phyloP scores from a whole-genome alignment of 1,140 invertebrate species.

The Planococcus citri region DNA sequence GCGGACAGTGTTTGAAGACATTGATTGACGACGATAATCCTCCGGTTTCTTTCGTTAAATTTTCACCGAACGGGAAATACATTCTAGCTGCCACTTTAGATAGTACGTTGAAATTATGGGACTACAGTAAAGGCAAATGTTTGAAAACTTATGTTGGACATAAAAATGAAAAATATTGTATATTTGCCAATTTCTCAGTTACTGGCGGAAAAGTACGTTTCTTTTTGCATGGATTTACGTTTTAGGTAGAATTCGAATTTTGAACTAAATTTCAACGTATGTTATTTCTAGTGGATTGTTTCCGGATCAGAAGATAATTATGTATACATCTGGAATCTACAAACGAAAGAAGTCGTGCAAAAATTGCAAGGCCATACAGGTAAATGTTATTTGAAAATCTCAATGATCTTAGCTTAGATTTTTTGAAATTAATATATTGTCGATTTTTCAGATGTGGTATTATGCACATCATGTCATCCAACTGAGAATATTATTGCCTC shows the following conservation, averaged over 20 bases:
- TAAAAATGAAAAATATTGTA: constrained; percentile 99
- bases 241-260: not conserved
- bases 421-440: not conserved
- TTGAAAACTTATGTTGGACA: constrained; percentile 97
- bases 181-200: constrained; percentile 99
- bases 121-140: constrained; percentile 94
- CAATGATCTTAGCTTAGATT: not conserved
- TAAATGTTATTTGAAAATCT: not conserved
- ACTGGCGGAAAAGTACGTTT: constrained; percentile 87
- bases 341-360: constrained; percentile 98
- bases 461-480: constrained; percentile 97
- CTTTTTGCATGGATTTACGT: not conserved
- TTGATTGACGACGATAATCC: constrained; percentile 94
- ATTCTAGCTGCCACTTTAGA: constrained; percentile 96
- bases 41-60: constrained; percentile 99
- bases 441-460: constrained; percentile 70
- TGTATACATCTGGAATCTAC: constrained; percentile 99
- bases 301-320: constrained; percentile 99
- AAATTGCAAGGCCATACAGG: constrained; percentile 62
- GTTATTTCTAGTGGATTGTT: constrained; percentile 83
- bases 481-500: constrained; percentile 99
- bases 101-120: constrained; percentile 97
- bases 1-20: constrained; percentile 97
- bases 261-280: not conserved
- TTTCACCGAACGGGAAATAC: constrained; percentile 99